Evolutionary conservation across 1,140 invertebrate genomes (phyloP), one percentile per base, ranked within the genome.

Genomic region (Hesperophylax magnus): DNA sequence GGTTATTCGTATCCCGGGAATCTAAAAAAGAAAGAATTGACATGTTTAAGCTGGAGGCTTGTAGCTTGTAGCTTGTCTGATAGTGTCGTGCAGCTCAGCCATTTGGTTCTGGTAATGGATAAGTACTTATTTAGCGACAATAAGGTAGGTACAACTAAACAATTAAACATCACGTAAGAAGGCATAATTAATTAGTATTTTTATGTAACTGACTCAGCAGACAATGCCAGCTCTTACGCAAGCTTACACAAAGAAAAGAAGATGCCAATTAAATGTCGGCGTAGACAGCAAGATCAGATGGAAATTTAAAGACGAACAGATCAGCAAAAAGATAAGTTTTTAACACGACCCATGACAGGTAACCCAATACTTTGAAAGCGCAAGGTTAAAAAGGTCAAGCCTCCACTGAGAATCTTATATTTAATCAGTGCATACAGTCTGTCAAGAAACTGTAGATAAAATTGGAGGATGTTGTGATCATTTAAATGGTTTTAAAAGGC

Each of bases 191-290:
- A 71, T 47, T 18, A 18, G 34, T 52, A 20, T 0, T 69, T 71
- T 71, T 47, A 71, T 71, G 67, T 71, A 71, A 71, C 67, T 18
- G 67, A 71, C 31, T 15, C 67, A 1, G 31, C 67, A 71, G 67
- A 47, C 67, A 52, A 71, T 71, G 67, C 17, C 17, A 67, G 34
- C 39, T 47, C 34, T 71, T 71, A 9, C 18, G 67, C 17, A 39
- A 71, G 24, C 39, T 34, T 67, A 39, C 17, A 31, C 63, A 31
- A 67, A 67, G 63, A 67, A 67, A 5, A 34, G 63, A 67, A 67
- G n/a, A 22, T 2, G 22, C 17, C 63, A 67, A 67, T 67, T 67
- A 22, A 65, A 31, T 24, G 24, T 65, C 24, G 5, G 61, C 24
- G 3, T 18, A 65, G 61, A 71, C 18, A 52, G 53, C 34, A 18